Percentiles rank a stretch among this genome's conserved stretches.
Conservation (phyloP, 2,888 invertebrate species). For the Eulithis testata region DNA sequence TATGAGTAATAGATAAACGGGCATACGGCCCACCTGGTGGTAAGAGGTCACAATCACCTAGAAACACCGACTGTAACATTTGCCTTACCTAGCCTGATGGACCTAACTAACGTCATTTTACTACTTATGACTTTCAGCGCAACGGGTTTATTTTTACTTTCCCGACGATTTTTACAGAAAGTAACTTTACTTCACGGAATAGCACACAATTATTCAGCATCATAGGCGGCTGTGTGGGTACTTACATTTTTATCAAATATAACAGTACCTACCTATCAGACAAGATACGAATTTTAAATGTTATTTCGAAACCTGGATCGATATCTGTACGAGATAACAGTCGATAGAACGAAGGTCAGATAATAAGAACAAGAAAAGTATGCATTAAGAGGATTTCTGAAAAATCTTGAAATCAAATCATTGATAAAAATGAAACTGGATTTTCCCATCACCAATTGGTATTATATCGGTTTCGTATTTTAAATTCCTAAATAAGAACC, state of each 20-base stretch:
- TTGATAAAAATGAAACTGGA: conserved; percentile 19
- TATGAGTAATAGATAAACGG: too few species aligned
- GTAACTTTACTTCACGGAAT: too few species aligned
- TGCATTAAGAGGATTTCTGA: conserved; percentile 18
- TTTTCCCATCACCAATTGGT: conserved; percentile 10
- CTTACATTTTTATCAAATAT: not conserved
- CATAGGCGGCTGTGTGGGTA: not conserved
- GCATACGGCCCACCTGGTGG: too few species aligned
- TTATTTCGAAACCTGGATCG: conserved; percentile 13
- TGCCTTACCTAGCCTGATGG: too few species aligned
- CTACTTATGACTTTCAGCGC: too few species aligned
- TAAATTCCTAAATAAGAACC: too few species aligned
- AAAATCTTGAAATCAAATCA: conserved; percentile 34
- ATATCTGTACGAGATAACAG: conserved; percentile 11
- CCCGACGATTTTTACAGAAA: too few species aligned
- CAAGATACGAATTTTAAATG: conserved; percentile 1
- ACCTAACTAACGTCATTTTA: too few species aligned
- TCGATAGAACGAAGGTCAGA: conserved; percentile 24
- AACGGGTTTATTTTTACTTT: too few species aligned
- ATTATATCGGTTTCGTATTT: not conserved
- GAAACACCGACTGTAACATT: too few species aligned
- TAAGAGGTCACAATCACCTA: too few species aligned
- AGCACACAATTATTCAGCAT: not conserved
- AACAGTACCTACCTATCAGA: not conserved
- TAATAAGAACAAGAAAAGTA: conserved; percentile 7